phyloP scores from a whole-genome alignment of 2,113 vertebrate species.

The Rousettus leschenaultii region DNA sequence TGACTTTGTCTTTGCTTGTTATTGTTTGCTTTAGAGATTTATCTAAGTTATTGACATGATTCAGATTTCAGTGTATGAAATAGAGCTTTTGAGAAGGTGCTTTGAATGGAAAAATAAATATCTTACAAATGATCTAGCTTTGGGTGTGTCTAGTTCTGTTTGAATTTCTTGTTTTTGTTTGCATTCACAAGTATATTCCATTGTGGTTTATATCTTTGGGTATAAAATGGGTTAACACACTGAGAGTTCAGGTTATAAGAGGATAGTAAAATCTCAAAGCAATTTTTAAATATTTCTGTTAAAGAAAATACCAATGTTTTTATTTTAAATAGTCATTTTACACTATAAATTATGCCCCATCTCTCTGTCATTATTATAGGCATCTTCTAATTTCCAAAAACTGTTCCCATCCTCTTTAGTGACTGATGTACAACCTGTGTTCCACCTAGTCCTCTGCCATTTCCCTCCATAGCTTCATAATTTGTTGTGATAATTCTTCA shows the following conservation, averaged over 20 bases:
- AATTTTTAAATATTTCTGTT: conserved; percentile 11
- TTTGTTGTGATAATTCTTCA: neutral
- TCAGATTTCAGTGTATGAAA: conserved; percentile 58
- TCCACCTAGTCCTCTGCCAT: neutral
- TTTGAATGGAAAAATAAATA: conserved; percentile 62
- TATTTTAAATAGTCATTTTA: conserved; percentile 34
- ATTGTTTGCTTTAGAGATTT: conserved; percentile 68
- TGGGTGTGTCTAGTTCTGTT: conserved; percentile 9
- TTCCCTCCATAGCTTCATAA: neutral
- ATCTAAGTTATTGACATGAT: conserved; percentile 50
- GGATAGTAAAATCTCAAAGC: conserved; percentile 37
- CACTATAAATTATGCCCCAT: neutral
- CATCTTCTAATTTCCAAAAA: conserved; percentile 19
- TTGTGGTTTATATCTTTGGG: conserved; percentile 7
- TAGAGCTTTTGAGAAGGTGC: conserved; percentile 49
- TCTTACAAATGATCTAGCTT: conserved; percentile 21
- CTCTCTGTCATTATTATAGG: neutral
- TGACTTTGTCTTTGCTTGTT: conserved; percentile 62
- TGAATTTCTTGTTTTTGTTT: conserved; percentile 53
- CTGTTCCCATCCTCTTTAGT: neutral
- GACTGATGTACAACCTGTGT: neutral
- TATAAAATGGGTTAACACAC: conserved; percentile 8
- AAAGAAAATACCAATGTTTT: conserved; percentile 19
- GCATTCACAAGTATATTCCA: neutral
- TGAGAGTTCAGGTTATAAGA: neutral